Base-by-base conservation (phyloP, 2,888 invertebrate species). In the Epicampocera succincta region DNA sequence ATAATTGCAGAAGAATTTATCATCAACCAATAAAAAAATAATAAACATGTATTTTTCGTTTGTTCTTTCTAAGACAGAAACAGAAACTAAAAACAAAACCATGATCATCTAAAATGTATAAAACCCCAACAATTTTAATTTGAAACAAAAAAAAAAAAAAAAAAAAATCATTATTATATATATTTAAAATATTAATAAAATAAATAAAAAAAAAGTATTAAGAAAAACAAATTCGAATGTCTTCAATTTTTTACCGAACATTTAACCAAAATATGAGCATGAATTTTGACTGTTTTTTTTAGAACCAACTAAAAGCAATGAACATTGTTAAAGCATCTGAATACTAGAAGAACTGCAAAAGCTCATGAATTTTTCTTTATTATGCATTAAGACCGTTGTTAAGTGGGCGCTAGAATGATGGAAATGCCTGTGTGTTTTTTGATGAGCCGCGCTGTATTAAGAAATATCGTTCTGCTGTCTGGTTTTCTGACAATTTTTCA, bases 1-100 rank as follows among this genome's bases (percentile, higher is more conserved):
- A 84, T 80, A 85, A 81, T 85, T 85, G 84, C 85, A 84, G 74
- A 85, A 85, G 85, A 85, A 85, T 85, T 85, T 85, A 85, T 84
- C 75, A 85, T 79, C 69, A 84, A 77, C 58, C 66, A 65, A 78
- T 33, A 78, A 71, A 76, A 77, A 63, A 76, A 25, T 25, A 25
- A 33, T 29, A 29, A 66, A 61, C 82, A 63, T 78, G 52, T 61
- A 79, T 68, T 78, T 82, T 75, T 66, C 54, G 74, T 75, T 75
- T 78, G 33, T 78, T 68, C 69, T 65, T 33, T 44, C 38, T 56
- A 50, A 71, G 60, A 71, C 42, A 80, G 58, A 19, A 52, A 63
- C 46, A 40, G 58, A 29, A 40, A 58, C 17, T 38, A n/a, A 11
- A 61, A 54, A 77, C 3, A 73, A 40, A 69, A 69, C n/a, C n/a